phyloP scores from a whole-genome alignment of 2,888 invertebrate species.

The Leptogaster cylindrica region DNA sequence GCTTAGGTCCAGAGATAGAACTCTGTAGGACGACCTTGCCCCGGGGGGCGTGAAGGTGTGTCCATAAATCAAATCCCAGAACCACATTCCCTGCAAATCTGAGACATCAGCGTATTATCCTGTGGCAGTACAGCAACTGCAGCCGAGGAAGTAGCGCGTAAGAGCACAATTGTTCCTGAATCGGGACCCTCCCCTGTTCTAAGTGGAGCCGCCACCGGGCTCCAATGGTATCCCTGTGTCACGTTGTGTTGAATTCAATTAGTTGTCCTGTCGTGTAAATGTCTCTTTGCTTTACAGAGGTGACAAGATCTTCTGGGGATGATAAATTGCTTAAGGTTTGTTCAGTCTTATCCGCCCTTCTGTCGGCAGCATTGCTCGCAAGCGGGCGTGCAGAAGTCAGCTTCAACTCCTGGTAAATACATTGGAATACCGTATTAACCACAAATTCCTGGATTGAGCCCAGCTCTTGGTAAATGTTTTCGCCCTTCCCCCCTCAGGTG shows the following conservation, averaged over 20 bases:
- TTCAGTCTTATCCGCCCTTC: background rate
- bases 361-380: background rate
- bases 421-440: conserved; percentile 13
- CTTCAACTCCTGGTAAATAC: background rate
- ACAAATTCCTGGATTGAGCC: conserved; percentile 15
- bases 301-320: conserved; percentile 33
- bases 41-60: no score
- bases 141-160: no score
- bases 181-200: no score
- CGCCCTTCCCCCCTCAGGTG: background rate
- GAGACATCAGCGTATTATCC: no score
- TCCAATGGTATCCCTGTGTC: conserved; percentile 16
- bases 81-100: no score
- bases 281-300: conserved; percentile 20
- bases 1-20: no score
- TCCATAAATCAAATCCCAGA: no score
- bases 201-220: no score
- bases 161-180: no score
- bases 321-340: conserved; percentile 31
- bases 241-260: conserved; percentile 38
- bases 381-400: background rate
- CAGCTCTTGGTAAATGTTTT: background rate
- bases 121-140: no score
- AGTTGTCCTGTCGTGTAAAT: conserved; percentile 38
- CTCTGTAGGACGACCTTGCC: no score